phyloP scores from a whole-genome alignment of 2,888 invertebrate species.

The Vesta saturnalis region DNA sequence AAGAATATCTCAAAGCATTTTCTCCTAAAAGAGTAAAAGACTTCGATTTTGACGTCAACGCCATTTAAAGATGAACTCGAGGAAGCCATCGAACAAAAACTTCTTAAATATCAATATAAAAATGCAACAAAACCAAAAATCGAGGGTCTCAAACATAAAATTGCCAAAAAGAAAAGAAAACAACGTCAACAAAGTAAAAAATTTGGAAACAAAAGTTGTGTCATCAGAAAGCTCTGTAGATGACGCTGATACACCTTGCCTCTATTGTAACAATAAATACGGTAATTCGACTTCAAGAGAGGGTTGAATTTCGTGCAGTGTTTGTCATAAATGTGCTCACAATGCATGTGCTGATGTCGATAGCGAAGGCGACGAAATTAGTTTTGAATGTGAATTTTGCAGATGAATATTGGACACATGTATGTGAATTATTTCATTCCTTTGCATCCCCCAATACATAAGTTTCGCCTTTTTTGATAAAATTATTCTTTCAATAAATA shows the following conservation, averaged over 20 bases:
- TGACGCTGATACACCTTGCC: neutral
- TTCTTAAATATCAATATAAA: neutral
- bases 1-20: neutral
- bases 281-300: neutral
- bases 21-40: neutral
- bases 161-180: too few relatives aligned
- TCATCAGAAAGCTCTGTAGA: neutral
- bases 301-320: neutral
- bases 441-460: too few relatives aligned
- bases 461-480: too few relatives aligned
- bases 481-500: too few relatives aligned
- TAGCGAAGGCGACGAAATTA: constrained; percentile 6
- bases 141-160: too few relatives aligned
- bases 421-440: too few relatives aligned
- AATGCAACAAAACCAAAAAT: neutral
- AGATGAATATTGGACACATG: neutral
- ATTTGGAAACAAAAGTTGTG: neutral
- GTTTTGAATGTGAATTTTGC: constrained; percentile 5
- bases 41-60: neutral
- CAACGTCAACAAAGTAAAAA: neutral
- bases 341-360: neutral
- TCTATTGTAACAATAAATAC: neutral
- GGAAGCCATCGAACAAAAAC: neutral
- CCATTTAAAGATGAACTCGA: neutral
- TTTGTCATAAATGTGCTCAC: neutral